These are phyloP conservation scores for Monomorium pharaonis DNA, from an alignment of 1,140 invertebrate species.

Conservation along the genomic window DNA sequence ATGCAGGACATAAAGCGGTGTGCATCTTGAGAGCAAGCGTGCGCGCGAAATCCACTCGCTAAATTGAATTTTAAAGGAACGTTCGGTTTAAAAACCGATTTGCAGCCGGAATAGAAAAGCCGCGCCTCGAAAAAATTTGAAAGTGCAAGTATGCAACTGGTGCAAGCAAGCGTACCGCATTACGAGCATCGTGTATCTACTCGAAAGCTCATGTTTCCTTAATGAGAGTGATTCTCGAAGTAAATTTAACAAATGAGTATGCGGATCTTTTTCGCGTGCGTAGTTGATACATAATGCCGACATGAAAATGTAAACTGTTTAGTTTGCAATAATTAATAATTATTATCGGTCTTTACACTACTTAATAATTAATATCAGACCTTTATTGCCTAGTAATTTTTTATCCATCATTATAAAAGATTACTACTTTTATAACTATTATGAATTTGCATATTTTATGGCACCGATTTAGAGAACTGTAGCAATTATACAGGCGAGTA, in stretches of 20 bases:
- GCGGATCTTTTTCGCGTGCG: not conserved
- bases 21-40: constrained; percentile 52
- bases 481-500: not conserved
- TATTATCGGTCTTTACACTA: too few species aligned
- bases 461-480: not conserved
- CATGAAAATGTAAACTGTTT: too few species aligned
- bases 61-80: constrained; percentile 60
- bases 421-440: not conserved
- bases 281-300: not conserved
- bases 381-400: not conserved
- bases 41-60: constrained; percentile 48
- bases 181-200: not conserved
- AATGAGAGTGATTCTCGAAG: not conserved
- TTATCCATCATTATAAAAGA: not conserved
- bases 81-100: constrained; percentile 58
- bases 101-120: constrained; percentile 19
- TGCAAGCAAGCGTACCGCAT: not conserved
- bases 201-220: not conserved
- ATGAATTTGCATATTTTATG: not conserved
- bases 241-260: not conserved
- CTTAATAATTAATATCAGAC: not conserved
- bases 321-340: not conserved
- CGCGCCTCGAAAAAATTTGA: constrained; percentile 12
- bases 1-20: constrained; percentile 56
- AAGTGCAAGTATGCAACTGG: not conserved